Percentiles rank a stretch among this genome's conserved stretches.
Evolutionary conservation across 2,888 invertebrate genomes (phyloP).

Genomic region (Lasiommata megera): DNA sequence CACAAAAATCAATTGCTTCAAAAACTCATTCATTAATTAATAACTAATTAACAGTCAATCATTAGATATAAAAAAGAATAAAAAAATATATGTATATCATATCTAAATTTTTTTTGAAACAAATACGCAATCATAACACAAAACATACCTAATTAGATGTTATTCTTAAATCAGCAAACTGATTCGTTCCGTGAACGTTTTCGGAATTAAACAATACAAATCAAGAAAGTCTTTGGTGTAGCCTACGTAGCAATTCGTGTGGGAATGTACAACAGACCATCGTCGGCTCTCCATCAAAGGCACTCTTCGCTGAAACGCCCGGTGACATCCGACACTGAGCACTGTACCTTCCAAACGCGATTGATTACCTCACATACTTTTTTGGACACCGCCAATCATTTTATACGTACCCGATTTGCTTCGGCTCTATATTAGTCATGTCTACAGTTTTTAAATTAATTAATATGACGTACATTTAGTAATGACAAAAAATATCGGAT

Average conservation of each 20-base stretch:
- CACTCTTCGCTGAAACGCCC: conserved; percentile 63
- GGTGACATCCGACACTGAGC: conserved; percentile 60
- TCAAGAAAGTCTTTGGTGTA: conserved; percentile 37
- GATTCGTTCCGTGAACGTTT: conserved; percentile 53
- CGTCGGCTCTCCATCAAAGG: conserved; percentile 68
- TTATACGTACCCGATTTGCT: conserved; percentile 37
- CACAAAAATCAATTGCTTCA: too few species aligned
- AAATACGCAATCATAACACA: conserved; percentile 19
- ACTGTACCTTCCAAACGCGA: conserved; percentile 46
- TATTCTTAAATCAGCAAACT: conserved; percentile 29
- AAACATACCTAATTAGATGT: conserved; percentile 25
- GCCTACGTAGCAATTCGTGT: conserved; percentile 58
- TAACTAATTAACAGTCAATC: too few species aligned
- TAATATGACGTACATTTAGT: conserved; percentile 6
- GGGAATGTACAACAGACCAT: conserved; percentile 70
- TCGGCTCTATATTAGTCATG: conserved; percentile 22
- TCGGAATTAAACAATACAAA: conserved; percentile 54
- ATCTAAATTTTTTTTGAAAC: too few species aligned
- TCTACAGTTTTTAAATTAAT: conserved; percentile 17
- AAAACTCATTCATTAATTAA: too few species aligned
- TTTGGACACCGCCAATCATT: conserved; percentile 34
- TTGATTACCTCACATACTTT: conserved; percentile 41
- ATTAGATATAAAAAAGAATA: too few species aligned
- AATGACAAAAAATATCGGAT: conserved; percentile 16
- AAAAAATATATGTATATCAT: too few species aligned